These are phyloP conservation scores for Empis stercorea DNA, from an alignment of 2,888 invertebrate genomes.

Conservation along the genomic window DNA sequence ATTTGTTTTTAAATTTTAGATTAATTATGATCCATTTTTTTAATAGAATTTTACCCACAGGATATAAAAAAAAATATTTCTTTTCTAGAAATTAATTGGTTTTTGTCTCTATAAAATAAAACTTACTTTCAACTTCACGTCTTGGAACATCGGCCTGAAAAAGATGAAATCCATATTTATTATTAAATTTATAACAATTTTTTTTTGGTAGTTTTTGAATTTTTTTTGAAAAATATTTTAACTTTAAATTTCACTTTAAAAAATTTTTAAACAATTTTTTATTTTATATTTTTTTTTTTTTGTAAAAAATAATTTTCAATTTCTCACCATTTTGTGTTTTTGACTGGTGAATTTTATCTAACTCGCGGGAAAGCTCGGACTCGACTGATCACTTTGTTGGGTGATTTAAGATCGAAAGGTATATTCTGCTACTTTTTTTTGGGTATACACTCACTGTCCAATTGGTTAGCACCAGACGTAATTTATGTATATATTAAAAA, in stretches of 20 bases:
- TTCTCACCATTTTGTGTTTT: conserved; percentile 54
- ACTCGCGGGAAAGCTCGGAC: conserved; percentile 39
- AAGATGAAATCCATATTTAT: conserved; percentile 10
- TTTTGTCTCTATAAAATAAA: conserved; percentile 14
- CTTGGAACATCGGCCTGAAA: conserved; percentile 73
- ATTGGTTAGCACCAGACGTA: too few relatives aligned
- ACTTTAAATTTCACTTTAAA: background rate
- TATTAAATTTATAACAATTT: conserved; percentile 4
- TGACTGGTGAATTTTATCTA: conserved; percentile 36
- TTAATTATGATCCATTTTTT: too few relatives aligned
- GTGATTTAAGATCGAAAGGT: conserved; percentile 31
- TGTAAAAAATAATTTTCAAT: conserved; percentile 11
- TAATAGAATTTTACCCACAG: too few relatives aligned
- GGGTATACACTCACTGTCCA: background rate
- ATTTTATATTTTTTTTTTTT: conserved; percentile 5
- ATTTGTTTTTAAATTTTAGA: background rate
- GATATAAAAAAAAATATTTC: too few relatives aligned
- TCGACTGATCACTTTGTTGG: conserved; percentile 36
- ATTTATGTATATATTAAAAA: too few relatives aligned
- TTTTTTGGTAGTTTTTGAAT: conserved; percentile 8
- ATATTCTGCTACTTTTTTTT: background rate
- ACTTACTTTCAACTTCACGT: conserved; percentile 85
- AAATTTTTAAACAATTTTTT: conserved; percentile 2
- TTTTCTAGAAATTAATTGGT: too few relatives aligned
- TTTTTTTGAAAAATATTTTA: conserved; percentile 1